Conservation (phyloP, 1,140 invertebrate species). For the Prorops nasuta region DNA sequence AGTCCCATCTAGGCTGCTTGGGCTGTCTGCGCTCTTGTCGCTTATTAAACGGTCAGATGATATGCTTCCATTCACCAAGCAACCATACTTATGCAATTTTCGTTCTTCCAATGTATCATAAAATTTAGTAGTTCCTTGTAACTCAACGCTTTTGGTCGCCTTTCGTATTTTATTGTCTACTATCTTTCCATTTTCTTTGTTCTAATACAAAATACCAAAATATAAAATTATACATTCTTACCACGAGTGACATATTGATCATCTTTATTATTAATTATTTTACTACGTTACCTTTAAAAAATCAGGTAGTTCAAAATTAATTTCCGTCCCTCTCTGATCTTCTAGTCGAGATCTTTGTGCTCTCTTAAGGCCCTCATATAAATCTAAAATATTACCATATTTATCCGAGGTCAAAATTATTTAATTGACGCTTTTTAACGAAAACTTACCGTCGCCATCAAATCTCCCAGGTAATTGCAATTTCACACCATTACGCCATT, state of each 20-base stretch:
- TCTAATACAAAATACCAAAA: slow-evolving; percentile 38
- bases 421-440: slow-evolving; percentile 4
- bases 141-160: slow-evolving; percentile 32
- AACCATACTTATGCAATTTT: slow-evolving; percentile 17
- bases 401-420: too few relatives aligned
- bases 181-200: slow-evolving; percentile 52
- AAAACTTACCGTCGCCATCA: slow-evolving; percentile 66
- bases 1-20: slow-evolving; percentile 37
- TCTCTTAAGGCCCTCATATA: slow-evolving; percentile 75
- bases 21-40: slow-evolving; percentile 23
- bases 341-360: slow-evolving; percentile 74
- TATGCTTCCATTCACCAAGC: slow-evolving; percentile 16
- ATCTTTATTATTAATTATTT: too few relatives aligned
- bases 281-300: slow-evolving; percentile 64
- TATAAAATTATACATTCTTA: background rate
- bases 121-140: slow-evolving; percentile 46
- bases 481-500: slow-evolving; percentile 69
- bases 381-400: slow-evolving; percentile 51
- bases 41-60: too few relatives aligned
- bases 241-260: background rate
- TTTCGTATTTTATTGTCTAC: slow-evolving; percentile 47
- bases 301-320: slow-evolving; percentile 78
- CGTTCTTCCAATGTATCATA: slow-evolving; percentile 44
- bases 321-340: slow-evolving; percentile 79
- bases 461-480: slow-evolving; percentile 64